Evolutionary conservation across 2,797 vertebrate genomes (phyloP), one percentile per base, ranked within the genome.

Genomic region (Cossypha dichroa): DNA sequence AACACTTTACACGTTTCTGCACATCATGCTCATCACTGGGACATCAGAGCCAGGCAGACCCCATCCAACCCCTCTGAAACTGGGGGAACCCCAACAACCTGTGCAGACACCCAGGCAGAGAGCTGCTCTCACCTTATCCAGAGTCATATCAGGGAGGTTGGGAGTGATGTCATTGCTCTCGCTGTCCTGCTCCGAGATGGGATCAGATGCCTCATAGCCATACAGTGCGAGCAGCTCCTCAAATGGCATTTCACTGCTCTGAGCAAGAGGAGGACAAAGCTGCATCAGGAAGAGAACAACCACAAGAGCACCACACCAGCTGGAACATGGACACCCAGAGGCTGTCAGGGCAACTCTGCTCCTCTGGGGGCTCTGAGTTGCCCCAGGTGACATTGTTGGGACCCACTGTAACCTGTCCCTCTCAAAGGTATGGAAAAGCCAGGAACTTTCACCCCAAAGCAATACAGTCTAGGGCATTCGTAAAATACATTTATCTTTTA

Each of bases 201-300:
- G 98, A 20, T 98, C 98, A 15, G 99, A 98, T 19, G 98, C 97
- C 87, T 99, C 98, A 59, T 99, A 99, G 96, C 99, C 98, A 40
- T 99, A 99, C 85, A 99, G 98, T 23, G 99, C 99, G 46, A 99
- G 98, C 96, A 99, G 98, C 97, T 99, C 98, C 70, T 99, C 98
- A 85, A 99, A 98, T 38, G 99, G 98, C 98, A 99, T 98, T 97
- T 99, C 99, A 87, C 98, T 97, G 97, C 98, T 98, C 99, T 99
- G 93, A 92, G 95, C 89, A 28, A 96, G 79, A 90, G 77, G 91
- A 83, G 88, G 43, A 83, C 78, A 90, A 66, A 88, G 64, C 51
- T 88, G 60, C 56, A 82, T 96, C 75, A 96, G 92, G 67, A 90
- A 70, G 17, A 84, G 77, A 86, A 94, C 73, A 54, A 74, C 12